Evolutionary conservation across 1,140 invertebrate genomes (phyloP).

Genomic region (Trichonephila inaurata): DNA sequence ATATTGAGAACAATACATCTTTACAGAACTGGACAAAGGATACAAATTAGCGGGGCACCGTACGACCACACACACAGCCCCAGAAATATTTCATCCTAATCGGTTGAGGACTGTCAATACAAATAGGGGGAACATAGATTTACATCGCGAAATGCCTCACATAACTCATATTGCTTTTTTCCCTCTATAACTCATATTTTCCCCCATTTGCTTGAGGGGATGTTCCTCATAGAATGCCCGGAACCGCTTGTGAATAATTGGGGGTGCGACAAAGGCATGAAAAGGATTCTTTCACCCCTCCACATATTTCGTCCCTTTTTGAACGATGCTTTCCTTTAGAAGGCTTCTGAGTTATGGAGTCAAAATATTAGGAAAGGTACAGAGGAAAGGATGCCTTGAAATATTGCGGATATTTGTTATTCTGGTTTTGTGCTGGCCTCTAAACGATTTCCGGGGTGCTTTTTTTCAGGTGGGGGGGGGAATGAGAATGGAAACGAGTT

Average conservation of each 20-base stretch:
- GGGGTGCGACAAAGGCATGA: background rate
- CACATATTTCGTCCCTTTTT: slow-evolving; percentile 4
- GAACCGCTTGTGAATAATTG: slow-evolving; percentile 50
- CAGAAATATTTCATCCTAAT: slow-evolving; percentile 14
- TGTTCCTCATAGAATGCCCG: background rate
- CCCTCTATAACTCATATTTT: slow-evolving; percentile 12
- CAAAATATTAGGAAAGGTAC: slow-evolving; percentile 57
- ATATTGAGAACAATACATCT: background rate
- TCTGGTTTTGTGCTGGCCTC: background rate
- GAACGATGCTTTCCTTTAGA: slow-evolving; percentile 1
- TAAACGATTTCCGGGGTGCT: background rate
- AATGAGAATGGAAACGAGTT: too few relatives aligned
- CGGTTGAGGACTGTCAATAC: slow-evolving; percentile 17
- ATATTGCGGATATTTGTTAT: slow-evolving; percentile 25
- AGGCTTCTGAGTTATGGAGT: slow-evolving; percentile 40
- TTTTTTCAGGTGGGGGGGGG: too few relatives aligned
- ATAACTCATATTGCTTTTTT: slow-evolving; percentile 3
- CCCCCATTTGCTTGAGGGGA: slow-evolving; percentile 12
- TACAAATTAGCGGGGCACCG: background rate
- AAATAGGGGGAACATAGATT: slow-evolving; percentile 11
- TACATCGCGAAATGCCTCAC: background rate
- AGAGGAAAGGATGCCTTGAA: background rate
- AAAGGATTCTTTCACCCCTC: background rate
- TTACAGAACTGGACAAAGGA: background rate
- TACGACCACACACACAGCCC: background rate